A percentile compares a stretch with the other conserved stretches of the same genome.
Conservation (phyloP, 2,797 vertebrate species). For the Rhinophrynus dorsalis region DNA sequence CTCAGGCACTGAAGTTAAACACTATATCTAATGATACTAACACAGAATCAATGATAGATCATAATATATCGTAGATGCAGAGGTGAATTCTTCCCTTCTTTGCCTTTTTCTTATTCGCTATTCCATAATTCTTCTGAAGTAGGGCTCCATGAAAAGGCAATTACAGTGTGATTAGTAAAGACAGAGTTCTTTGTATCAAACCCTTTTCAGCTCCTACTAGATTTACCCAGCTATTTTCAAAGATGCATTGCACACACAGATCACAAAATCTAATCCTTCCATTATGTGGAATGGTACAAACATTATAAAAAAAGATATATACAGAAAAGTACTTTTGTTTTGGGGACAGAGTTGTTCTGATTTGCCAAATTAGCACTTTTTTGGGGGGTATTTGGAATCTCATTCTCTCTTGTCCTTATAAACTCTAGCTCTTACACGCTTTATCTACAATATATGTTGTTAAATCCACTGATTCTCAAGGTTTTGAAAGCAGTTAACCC, state of each 20-base stretch:
- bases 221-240: slow-evolving; percentile 55
- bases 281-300: slow-evolving; percentile 61
- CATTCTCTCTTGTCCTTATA: too few species aligned
- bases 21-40: too few species aligned
- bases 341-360: slow-evolving; percentile 17
- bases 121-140: slow-evolving; percentile 53
- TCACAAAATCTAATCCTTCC: slow-evolving; percentile 55
- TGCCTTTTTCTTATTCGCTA: slow-evolving; percentile 56
- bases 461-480: too few species aligned
- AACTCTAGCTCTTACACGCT: too few species aligned
- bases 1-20: too few species aligned
- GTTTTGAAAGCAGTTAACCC: too few species aligned
- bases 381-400: too few species aligned
- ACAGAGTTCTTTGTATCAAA: slow-evolving; percentile 64
- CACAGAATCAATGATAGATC: slow-evolving; percentile 53
- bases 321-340: slow-evolving; percentile 28
- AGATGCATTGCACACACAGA: slow-evolving; percentile 52
- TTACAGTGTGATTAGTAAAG: slow-evolving; percentile 65
- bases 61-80: slow-evolving; percentile 51
- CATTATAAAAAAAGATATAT: slow-evolving; percentile 53
- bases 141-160: slow-evolving; percentile 63
- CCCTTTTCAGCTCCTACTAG: slow-evolving; percentile 61
- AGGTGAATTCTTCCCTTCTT: slow-evolving; percentile 54
- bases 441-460: too few species aligned
- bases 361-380: slow-evolving; percentile 35